Evolutionary conservation across 2,888 invertebrate species (phyloP), one percentile per base, ranked within the genome.

Genomic region (Cheilosia vernalis): DNA sequence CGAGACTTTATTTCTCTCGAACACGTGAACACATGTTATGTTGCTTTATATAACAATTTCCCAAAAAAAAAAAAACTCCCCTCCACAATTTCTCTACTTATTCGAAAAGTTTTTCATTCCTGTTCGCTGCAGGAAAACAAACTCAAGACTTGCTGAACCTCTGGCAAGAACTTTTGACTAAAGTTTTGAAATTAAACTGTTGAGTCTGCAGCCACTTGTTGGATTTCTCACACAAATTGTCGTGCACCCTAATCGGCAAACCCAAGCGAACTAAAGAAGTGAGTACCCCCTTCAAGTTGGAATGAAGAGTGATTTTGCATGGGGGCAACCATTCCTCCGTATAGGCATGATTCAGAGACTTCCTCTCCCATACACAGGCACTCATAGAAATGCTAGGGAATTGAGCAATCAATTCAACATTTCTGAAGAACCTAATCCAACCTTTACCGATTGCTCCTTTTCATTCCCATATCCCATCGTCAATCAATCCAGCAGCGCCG

Each of bases 121-220:
- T 67, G 27, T 44, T 69, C 30, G 37, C 4, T 37, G 13, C 13
- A 30, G 30, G 30, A 37, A 60, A 83, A 73, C 49, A 30, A 66
- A 83, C 73, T 73, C 56, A 83, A 61, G 76, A 55, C 72, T 66
- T 72, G 51, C 27, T 37, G 33, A 67, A 51, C 61, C 58, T 70
- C 53, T 61, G 27, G 9, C 19, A 53, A 15, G n/a, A 44, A 61
- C 44, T 80, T 83, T 49, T 70, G 40, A 66, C 47, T 66, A 66
- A 51, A 80, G 69, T 84, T 80, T 80, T 47, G 53, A 84, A 84
- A 84, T 80, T 84, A 84, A 84, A 84, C 84, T 84, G 80, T 74
- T 80, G 84, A 79, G 56, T 72, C 44, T 44, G 9, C 30, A 24
- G 56, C 84, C 80, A 84, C 84, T 84, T 84, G 84, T 84, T 84